A percentile compares a stretch with the other conserved stretches of the same genome.
Evolutionary conservation across 1,140 invertebrate genomes (phyloP).

Genomic region (Heliconius hermathena): DNA sequence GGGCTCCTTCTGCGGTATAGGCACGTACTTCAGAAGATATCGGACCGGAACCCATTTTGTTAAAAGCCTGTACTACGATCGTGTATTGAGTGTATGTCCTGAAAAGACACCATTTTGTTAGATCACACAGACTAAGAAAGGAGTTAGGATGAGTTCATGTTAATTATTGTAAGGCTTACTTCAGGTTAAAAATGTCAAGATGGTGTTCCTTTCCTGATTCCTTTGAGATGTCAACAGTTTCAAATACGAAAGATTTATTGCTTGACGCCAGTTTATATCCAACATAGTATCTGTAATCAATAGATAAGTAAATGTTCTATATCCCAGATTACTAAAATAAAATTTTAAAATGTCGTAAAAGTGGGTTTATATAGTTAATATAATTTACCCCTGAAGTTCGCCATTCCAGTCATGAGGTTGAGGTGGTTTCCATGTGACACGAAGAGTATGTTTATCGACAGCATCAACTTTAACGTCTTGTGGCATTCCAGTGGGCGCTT

Average conservation of each 20-base stretch:
- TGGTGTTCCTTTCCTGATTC: slow-evolving; percentile 95
- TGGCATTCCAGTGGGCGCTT: slow-evolving; percentile 93
- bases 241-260: slow-evolving; percentile 95
- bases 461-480: slow-evolving; percentile 93
- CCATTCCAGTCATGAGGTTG: slow-evolving; percentile 95
- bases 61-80: slow-evolving; percentile 97
- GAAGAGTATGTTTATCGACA: slow-evolving; percentile 94
- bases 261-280: slow-evolving; percentile 94
- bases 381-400: slow-evolving; percentile 88
- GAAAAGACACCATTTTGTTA: neutral
- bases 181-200: slow-evolving; percentile 90
- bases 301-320: neutral
- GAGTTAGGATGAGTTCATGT: neutral
- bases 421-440: slow-evolving; percentile 97
- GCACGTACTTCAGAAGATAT: slow-evolving; percentile 94
- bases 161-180: slow-evolving; percentile 76
- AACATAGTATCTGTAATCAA: slow-evolving; percentile 87
- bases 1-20: slow-evolving; percentile 95
- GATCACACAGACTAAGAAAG: neutral
- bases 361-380: neutral
- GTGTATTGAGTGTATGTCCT: slow-evolving; percentile 97
- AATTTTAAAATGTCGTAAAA: too few relatives aligned
- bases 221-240: slow-evolving; percentile 95
- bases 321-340: too few relatives aligned
- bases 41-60: slow-evolving; percentile 95